Base-by-base conservation (phyloP, 1,140 invertebrate genomes). In the Solen grandis region DNA sequence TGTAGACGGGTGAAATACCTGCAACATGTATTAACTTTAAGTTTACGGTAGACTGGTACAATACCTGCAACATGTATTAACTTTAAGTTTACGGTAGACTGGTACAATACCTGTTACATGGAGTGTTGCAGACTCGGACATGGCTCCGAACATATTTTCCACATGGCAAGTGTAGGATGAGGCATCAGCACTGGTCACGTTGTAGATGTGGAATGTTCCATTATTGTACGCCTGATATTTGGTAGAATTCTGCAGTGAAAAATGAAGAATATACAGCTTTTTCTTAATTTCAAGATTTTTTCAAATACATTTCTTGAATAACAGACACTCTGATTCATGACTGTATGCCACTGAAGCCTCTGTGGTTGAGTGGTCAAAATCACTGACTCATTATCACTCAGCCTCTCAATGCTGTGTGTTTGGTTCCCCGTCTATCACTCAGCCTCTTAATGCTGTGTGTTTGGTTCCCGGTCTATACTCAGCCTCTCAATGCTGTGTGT, bases 91-190 rank as follows among this genome's bases (percentile, higher is more conserved):
- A n/a, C n/a, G n/a, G n/a, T n/a, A n/a, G n/a, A n/a, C n/a, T n/a
- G n/a, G n/a, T n/a, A n/a, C n/a, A n/a, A n/a, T 59, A 77, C 74
- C 74, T 65, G 74, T 36, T n/a, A 77, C 62, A 77, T 38, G 57
- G 25, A 77, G 63, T 2, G 0, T 29, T 0, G 74, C 74, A n/a
- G 74, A 77, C n/a, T 57, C 27, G 19, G 74, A 77, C 16, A 77
- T 66, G 35, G 66, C 62, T 14, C 74, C 74, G 31, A 33, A 77
- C 1, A 13, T 19, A 52, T 77, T 77, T 35, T 60, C 74, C 27
- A 65, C 74, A 14, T n/a, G 66, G 55, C 74, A 77, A 3, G 74
- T 77, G 36, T 77, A 77, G 63, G 52, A 66, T 0, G 50, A 52
- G n/a, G 46, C 60, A 29, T 77, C 74, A 22, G 66, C 74, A 27